Evolutionary conservation across 2,113 vertebrate genomes (phyloP), one percentile per base, ranked within the genome.

Genomic region (Scomber scombrus): DNA sequence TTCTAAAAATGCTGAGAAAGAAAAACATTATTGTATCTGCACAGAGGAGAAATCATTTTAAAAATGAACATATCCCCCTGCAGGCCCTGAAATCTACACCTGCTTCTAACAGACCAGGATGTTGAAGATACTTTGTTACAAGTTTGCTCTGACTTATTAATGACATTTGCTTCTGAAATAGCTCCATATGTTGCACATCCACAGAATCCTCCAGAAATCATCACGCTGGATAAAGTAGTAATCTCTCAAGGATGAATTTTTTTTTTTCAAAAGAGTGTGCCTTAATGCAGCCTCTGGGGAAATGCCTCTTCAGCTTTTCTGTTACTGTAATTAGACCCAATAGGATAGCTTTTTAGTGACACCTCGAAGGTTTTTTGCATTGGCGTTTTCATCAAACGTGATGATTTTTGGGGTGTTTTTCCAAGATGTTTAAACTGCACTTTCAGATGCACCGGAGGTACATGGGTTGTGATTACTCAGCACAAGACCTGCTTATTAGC

Each of bases 381-480:
- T 29, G 29, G 51, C 3, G 43, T 73, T 78, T 54, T 31, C 65
- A 75, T 71, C 29, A 51, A 64, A 73, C 15, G 16, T 69, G 62
- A 64, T 54, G 57, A 55, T 79, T 46, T 78, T 43, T 60, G 34
- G 7, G 34, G 7, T 6, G 21, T 10, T 56, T 78, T 69, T 54
- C 14, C 18, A 21, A 74, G 18, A 52, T 65, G 57, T 67, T 70
- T 29, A 43, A 71, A 49, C 40, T 31, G 61, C 71, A 80, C 60
- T 73, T 61, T 60, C 11, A 61, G 55, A 71, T 31, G 34, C 54
- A 74, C 54, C 40, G 34, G 23, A 71, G 58, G 50, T 47, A 46
- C 40, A 40, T 31, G 43, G 43, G 43, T 31, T 21, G 6, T 74
- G 78, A 78, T 77, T 81, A 77, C 26, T 82, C 79, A 78, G 75